Evolutionary conservation across 2,888 invertebrate species (phyloP).

Genomic region (Tipula vernalis): DNA sequence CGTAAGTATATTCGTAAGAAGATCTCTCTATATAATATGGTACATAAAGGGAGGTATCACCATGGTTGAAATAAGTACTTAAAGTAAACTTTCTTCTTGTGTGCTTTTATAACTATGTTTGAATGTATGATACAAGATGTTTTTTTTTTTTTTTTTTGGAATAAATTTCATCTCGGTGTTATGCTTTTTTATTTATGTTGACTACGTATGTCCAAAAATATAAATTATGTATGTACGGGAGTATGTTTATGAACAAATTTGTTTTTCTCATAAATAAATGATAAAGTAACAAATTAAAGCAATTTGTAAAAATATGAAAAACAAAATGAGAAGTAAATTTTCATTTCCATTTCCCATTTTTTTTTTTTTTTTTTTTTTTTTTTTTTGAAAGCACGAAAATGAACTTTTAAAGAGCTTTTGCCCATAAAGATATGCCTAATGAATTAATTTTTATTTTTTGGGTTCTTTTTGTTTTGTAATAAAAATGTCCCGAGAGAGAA

Average conservation of each 20-base stretch:
- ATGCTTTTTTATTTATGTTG: background rate
- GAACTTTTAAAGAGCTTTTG: too few species aligned
- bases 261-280: background rate
- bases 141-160: background rate
- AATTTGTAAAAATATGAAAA: background rate
- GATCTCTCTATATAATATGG: background rate
- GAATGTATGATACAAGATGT: background rate
- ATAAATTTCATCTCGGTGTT: background rate
- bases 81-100: background rate
- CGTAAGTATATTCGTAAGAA: background rate
- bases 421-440: too few species aligned
- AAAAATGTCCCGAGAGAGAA: too few species aligned
- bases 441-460: too few species aligned
- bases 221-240: background rate
- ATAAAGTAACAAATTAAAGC: background rate
- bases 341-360: background rate
- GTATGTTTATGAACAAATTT: background rate
- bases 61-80: background rate
- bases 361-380: background rate
- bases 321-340: background rate
- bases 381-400: background rate
- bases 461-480: too few species aligned
- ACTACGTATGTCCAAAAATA: background rate
- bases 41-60: background rate
- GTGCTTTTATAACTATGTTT: background rate